A percentile compares a stretch with the other conserved stretches of the same genome.
phyloP scores from a whole-genome alignment of 2,888 invertebrate genomes.

The Callimorpha dominula region DNA sequence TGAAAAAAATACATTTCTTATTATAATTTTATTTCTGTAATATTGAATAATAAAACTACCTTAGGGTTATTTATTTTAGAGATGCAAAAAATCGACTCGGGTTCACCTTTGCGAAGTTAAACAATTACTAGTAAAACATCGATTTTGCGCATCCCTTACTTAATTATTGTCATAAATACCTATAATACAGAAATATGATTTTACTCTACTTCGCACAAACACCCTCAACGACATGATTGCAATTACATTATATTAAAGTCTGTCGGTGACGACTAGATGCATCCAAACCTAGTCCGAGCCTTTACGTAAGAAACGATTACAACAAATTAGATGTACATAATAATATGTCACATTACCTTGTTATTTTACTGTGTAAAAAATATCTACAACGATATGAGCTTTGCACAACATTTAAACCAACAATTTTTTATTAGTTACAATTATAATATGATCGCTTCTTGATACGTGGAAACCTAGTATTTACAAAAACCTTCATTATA shows the following conservation, averaged over 20 bases:
- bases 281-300: conserved; percentile 53
- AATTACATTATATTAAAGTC: conserved; percentile 36
- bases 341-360: conserved; percentile 26
- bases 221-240: conserved; percentile 30
- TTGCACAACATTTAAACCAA: conserved; percentile 40
- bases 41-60: conserved; percentile 45
- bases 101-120: conserved; percentile 28
- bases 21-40: conserved; percentile 39
- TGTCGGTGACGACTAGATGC: conserved; percentile 57
- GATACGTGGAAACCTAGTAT: conserved; percentile 55
- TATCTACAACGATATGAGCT: conserved; percentile 70
- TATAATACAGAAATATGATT: conserved; percentile 46
- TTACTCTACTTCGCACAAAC: conserved; percentile 32
- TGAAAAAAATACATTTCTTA: conserved; percentile 39
- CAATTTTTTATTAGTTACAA: conserved; percentile 37
- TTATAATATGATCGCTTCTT: conserved; percentile 56
- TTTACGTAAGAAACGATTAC: conserved; percentile 33
- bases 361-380: conserved; percentile 42
- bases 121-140: conserved; percentile 33
- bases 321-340: conserved; percentile 18
- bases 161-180: conserved; percentile 43
- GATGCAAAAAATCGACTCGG: conserved; percentile 46
- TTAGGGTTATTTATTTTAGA: conserved; percentile 33
- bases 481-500: conserved; percentile 53
- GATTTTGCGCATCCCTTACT: conserved; percentile 45